These are phyloP conservation scores for Bubo scandiacus DNA, from an alignment of 2,113 vertebrate species.

Conservation along the genomic window DNA sequence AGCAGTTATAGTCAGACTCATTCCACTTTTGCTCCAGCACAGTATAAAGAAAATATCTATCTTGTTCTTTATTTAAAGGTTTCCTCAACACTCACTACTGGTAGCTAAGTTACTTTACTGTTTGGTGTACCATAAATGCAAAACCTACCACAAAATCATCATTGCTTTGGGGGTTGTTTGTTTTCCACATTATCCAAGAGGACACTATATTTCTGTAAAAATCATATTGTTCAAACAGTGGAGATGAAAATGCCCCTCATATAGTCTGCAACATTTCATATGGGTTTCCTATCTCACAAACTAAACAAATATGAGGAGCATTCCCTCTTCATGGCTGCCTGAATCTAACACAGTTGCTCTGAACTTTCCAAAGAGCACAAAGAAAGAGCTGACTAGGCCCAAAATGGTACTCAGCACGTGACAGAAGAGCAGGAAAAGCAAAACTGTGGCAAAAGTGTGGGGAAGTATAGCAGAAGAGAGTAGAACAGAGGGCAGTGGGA, in stretches of 20 bases:
- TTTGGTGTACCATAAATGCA: not conserved
- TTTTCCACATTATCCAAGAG: not conserved
- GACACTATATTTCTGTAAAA: not conserved
- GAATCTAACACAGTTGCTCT: not conserved
- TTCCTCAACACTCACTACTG: not conserved
- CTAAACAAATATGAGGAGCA: not conserved
- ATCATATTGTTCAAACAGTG: not conserved
- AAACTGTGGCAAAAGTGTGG: not conserved
- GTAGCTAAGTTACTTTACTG: not conserved
- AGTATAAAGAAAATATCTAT: not conserved
- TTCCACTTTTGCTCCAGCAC: not conserved
- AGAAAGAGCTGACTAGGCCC: not conserved
- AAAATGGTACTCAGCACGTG: not conserved
- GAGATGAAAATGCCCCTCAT: not conserved
- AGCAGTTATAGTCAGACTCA: not conserved
- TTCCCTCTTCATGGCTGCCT: not conserved
- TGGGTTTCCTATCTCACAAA: not conserved
- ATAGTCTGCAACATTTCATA: not conserved
- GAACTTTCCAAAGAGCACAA: not conserved
- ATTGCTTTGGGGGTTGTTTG: not conserved
- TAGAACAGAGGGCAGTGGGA: not conserved
- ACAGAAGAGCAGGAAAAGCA: not conserved
- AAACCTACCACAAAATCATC: not conserved
- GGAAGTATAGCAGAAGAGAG: not conserved
- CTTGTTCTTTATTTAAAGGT: not conserved